Base-by-base conservation (phyloP, 2,888 invertebrate species). In the Lathronympha strigana region DNA sequence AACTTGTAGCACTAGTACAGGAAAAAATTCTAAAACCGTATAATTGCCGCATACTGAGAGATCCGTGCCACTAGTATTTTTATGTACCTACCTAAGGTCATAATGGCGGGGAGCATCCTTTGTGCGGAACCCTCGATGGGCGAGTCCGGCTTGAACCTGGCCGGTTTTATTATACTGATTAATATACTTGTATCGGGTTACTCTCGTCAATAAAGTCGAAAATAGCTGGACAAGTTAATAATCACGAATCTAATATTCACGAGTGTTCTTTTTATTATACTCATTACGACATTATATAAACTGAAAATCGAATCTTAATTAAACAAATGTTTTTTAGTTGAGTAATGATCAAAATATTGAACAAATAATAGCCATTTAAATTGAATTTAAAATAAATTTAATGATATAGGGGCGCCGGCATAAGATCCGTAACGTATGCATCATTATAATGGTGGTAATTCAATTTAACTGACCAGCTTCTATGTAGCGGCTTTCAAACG, bases 401-500 rank as follows among this genome's bases (percentile, higher is more conserved):
- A 60, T 64, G 36, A 36, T 45, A 50, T 23, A 60, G 58, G 36
- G 38, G 58, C 45, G 33, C 45, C 51, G 21, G 58, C 45, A 53
- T 53, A 47, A 45, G 15, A 45, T 36, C 58, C 25, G 64, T 64
- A 64, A 64, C 64, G 40, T 64, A 64, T 64, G 58, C 53, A 64
- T 64, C 64, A 64, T 60, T 64, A 64, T 64, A 64, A 66, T 66
- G 47, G 51, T 61, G 66, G 60, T 66, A 66, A 66, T 61, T 66
- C 66, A 66, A 66, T 66, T 66, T 66, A 66, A 66, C 53, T 54
- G 66, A 19, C 50, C 63, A 64, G 66, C 66, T 61, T 53, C 61
- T 61, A 61, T 60, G 60, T 49, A 66, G 60, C 54, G 58, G 43
- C 57, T 68, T 63, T 69, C 61, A 72, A 72, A 72, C 74, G 73